Evolutionary conservation across 2,797 vertebrate genomes (phyloP).

Genomic region (Picus viridis): DNA sequence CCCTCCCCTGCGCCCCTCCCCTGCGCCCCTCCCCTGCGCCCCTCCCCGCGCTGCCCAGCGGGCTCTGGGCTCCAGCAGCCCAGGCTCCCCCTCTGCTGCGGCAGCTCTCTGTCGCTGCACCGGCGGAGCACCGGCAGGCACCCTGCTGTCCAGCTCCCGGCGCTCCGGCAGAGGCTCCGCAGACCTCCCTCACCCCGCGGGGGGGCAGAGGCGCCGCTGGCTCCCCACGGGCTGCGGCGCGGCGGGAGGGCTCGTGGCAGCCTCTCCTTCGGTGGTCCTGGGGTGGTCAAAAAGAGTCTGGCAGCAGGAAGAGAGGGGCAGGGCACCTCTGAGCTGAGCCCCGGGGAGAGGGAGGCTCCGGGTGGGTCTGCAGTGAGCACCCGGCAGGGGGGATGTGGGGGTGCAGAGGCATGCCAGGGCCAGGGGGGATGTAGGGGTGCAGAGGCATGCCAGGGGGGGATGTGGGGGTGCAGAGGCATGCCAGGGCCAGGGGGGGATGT

Average conservation of each 20-base stretch:
- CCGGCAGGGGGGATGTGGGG: background rate
- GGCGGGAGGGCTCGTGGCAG: background rate
- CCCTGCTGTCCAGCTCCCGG: background rate
- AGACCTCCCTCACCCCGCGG: background rate
- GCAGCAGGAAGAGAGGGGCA: background rate
- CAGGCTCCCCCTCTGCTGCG: background rate
- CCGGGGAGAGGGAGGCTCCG: background rate
- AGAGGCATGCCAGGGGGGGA: no score
- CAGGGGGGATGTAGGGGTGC: no score
- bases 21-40: background rate
- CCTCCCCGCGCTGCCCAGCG: background rate
- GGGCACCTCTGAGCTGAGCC: background rate
- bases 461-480: background rate
- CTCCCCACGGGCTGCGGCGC: background rate
- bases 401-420: background rate
- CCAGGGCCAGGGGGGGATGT: no score
- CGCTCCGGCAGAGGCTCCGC: background rate
- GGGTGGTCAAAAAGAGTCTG: background rate
- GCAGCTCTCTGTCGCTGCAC: background rate
- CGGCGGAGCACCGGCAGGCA: rapidly evolving
- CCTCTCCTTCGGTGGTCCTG: background rate
- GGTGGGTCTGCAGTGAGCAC: background rate
- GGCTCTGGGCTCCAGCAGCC: background rate
- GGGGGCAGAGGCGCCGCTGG: background rate
- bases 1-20: background rate